Conservation (phyloP, 2,888 invertebrate genomes). For the Cistogaster globosa region DNA sequence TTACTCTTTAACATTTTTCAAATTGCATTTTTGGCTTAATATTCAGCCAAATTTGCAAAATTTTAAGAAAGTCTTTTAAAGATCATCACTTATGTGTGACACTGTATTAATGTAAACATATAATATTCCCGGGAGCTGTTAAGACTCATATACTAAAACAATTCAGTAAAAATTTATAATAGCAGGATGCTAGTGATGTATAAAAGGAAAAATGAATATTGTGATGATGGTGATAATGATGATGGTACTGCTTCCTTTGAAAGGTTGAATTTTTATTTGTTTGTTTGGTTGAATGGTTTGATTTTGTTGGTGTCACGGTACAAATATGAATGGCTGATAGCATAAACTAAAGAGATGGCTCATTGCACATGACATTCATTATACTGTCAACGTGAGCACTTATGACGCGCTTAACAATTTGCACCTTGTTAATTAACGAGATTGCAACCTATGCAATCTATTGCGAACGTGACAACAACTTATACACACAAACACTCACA, state of each 20-base stretch:
- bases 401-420: conserved; percentile 80
- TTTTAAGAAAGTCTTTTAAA: no score
- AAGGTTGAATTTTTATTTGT: conserved; percentile 69
- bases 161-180: conserved; percentile 49
- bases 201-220: conserved; percentile 19
- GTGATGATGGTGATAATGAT: conserved; percentile 35
- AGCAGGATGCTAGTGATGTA: conserved; percentile 48
- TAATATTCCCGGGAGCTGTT: conserved; percentile 61
- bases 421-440: conserved; percentile 82
- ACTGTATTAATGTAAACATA: conserved; percentile 44
- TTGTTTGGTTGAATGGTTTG: conserved; percentile 45
- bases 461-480: conserved; percentile 77
- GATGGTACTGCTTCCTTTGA: conserved; percentile 61
- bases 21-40: no score
- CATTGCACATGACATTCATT: conserved; percentile 77
- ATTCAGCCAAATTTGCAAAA: no score
- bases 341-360: conserved; percentile 65
- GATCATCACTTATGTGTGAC: not conserved
- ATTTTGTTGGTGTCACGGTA: conserved; percentile 28
- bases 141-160: conserved; percentile 55
- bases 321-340: conserved; percentile 61
- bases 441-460: conserved; percentile 79
- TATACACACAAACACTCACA: conserved; percentile 33
- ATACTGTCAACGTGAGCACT: conserved; percentile 80
- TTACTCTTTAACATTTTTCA: no score